Evolutionary conservation across 2,113 vertebrate species (phyloP), one percentile per base, ranked within the genome.

Genomic region (Halichoeres trimaculatus): DNA sequence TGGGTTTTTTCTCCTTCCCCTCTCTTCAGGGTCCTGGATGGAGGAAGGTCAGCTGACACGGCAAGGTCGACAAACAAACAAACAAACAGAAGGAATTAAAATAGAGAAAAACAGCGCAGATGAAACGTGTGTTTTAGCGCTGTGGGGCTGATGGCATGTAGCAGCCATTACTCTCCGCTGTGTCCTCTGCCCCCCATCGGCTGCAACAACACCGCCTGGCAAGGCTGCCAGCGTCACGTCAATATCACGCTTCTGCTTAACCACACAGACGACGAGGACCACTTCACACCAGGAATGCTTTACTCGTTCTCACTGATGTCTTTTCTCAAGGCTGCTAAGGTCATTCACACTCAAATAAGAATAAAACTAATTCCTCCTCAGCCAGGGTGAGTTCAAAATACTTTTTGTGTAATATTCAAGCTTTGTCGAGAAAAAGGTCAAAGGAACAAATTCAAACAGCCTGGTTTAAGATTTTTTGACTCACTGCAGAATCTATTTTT

Each of bases 131-230:
- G 83, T 81, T 80, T 83, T 73, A 78, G 77, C 55, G 23, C 56
- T 64, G 76, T 66, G 86, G 79, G 66, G 60, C 60, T 81, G 89
- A 87, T 85, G 91, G 70, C 90, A 75, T 83, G 86, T 82, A 85
- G 82, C 83, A 85, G 82, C 81, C 85, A 86, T 89, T 88, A 83
- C 79, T 83, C 88, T 89, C 80, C 70, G 69, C 55, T 75, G 85
- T 94, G 92, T 93, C 91, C 90, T 92, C 90, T 91, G 90, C 92
- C 92, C 93, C 91, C 92, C 90, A 91, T 90, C 70, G 90, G 83
- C 88, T 79, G 83, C 70, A 22, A 88, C 90, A 88, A 82, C 90
- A 85, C 90, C 83, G 80, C 84, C 87, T 87, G 90, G 89, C 85
- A 79, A 81, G 80, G 74, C 85, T 87, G 90, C 86, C 87, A 88